phyloP scores from a whole-genome alignment of 1,140 invertebrate species.

The Cotesia typhae region DNA sequence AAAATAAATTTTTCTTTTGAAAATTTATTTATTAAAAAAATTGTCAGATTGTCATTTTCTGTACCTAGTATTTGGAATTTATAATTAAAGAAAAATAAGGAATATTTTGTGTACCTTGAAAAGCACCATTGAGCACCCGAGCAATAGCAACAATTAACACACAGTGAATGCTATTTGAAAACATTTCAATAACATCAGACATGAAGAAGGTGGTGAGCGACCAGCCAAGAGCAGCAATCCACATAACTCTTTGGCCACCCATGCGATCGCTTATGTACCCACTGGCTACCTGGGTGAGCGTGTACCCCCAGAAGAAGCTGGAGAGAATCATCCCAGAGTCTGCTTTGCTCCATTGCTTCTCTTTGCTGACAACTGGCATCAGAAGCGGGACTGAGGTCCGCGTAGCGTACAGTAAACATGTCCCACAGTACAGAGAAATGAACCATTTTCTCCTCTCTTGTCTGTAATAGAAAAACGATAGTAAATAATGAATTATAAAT shows the following conservation, averaged over 20 bases:
- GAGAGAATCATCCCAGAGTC: slow-evolving; percentile 77
- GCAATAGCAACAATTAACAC: slow-evolving; percentile 71
- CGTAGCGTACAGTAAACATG: slow-evolving; percentile 74
- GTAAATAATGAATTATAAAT: slow-evolving; percentile 32
- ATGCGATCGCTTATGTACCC: slow-evolving; percentile 76
- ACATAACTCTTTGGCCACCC: slow-evolving; percentile 75
- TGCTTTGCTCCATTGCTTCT: slow-evolving; percentile 77
- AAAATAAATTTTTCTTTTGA: no score
- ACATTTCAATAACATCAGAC: slow-evolving; percentile 72
- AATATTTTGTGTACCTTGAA: slow-evolving; percentile 67
- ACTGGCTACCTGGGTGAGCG: slow-evolving; percentile 76
- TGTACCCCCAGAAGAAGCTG: slow-evolving; percentile 83
- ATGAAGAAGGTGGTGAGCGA: slow-evolving; percentile 74
- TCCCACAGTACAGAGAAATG: slow-evolving; percentile 71
- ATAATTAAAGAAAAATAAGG: no score
- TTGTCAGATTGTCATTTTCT: no score
- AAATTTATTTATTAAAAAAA: no score
- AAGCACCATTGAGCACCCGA: slow-evolving; percentile 73
- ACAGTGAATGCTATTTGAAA: slow-evolving; percentile 67
- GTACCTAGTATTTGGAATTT: no score
- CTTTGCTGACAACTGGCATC: slow-evolving; percentile 72
- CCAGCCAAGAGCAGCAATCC: slow-evolving; percentile 74
- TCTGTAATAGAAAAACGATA: slow-evolving; percentile 45
- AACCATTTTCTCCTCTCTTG: slow-evolving; percentile 71
- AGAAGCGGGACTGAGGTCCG: slow-evolving; percentile 76